Conservation (phyloP, 2,888 invertebrate species). For the Chaitophorus viminalis region DNA sequence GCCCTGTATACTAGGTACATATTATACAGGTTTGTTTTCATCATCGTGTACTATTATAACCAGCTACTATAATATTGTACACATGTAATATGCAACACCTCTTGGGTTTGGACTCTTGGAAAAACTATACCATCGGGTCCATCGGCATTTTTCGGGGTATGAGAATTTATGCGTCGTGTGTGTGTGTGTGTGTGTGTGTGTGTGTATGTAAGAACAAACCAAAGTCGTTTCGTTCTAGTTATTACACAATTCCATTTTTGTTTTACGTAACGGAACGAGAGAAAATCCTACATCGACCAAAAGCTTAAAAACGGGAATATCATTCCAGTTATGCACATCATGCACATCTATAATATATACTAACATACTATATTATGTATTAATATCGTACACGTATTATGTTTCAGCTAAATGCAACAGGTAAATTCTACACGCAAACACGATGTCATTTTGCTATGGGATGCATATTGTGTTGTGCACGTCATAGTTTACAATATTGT, state of each 20-base stretch:
- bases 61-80: too few relatives aligned
- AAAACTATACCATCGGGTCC: background rate
- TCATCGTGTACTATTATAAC: too few relatives aligned
- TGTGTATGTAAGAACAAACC: background rate
- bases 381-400: too few relatives aligned
- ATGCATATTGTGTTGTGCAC: background rate
- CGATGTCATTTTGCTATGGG: too few relatives aligned
- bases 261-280: constrained; percentile 1
- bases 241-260: constrained; percentile 13
- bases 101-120: too few relatives aligned
- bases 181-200: background rate
- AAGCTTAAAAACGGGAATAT: background rate
- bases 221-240: constrained; percentile 26
- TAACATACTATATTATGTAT: too few relatives aligned
- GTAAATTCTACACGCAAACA: too few relatives aligned
- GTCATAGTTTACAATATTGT: background rate
- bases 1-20: too few relatives aligned
- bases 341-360: too few relatives aligned
- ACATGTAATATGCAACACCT: too few relatives aligned
- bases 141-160: constrained; percentile 1
- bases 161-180: constrained; percentile 24
- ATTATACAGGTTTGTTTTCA: too few relatives aligned
- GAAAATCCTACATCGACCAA: background rate
- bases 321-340: background rate
- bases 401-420: too few relatives aligned